Base-by-base conservation (phyloP, 2,113 vertebrate genomes). In the Hyaena hyaena region DNA sequence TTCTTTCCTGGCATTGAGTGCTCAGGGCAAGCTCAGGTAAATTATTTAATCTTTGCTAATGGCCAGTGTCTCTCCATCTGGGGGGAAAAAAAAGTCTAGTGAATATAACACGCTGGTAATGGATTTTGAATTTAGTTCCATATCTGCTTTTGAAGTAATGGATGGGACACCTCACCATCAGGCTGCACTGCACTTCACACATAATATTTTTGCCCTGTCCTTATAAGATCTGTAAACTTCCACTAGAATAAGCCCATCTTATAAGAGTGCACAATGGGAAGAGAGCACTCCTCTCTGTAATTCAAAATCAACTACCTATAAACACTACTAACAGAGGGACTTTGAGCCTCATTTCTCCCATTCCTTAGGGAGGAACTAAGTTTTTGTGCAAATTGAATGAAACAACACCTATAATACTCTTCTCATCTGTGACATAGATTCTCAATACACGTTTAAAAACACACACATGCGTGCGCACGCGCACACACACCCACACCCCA, bases 31-130 rank as follows among this genome's bases (percentile, higher is more conserved):
- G 26, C 50, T 84, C 71, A 43, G 53, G 95, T 95, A 96, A 96
- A 97, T 97, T 92, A 96, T 96, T 97, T 97, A 97, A 95, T 88
- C 90, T 97, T 85, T 82, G 66, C 45, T 97, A 97, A 94, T 96
- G 84, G 69, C 80, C 69, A 96, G 48, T 96, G 50, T 58, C 82
- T 97, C 76, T 82, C 74, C 66, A 90, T 90, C 33, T 97, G 76
- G 58, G 21, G 58, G 26, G 11, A 3, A 2, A 14, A 76, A 93
- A 92, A 66, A 90, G 28, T 16, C 71, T 23, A 74, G 61, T 35
- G 39, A 95, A 17, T 66, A 77, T 35, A 71, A 53, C 2, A 10
- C 43, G 50, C 15, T 73, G 74, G 45, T 94, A 97, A 97, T 95
- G 81, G 82, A 81, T 92, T 94, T 97, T 79, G 66, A 80, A 94